Evolutionary conservation across 2,113 vertebrate genomes (phyloP).

Genomic region (Carettochelys insculpta): DNA sequence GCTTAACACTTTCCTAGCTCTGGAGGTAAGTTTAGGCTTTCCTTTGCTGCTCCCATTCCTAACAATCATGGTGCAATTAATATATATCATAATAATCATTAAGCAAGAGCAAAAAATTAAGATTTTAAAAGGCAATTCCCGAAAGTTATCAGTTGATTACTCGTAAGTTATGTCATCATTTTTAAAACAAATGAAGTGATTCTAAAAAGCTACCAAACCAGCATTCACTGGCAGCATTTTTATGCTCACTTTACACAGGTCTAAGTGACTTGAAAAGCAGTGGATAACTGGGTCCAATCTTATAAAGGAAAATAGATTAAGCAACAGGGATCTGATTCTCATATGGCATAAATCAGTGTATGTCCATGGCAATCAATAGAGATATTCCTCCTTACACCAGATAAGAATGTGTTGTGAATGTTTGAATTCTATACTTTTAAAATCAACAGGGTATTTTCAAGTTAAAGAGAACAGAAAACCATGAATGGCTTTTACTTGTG

Average conservation of each 20-base stretch:
- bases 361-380: not conserved
- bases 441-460: slow-evolving; percentile 22
- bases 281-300: not conserved
- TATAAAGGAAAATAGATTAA: not conserved
- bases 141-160: not conserved
- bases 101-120: not conserved
- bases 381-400: not conserved
- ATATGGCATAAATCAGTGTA: too few species aligned
- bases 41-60: too few species aligned
- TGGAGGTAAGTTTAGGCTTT: too few species aligned
- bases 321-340: not conserved
- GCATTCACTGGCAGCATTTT: not conserved
- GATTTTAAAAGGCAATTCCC: not conserved
- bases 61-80: not conserved
- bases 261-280: not conserved
- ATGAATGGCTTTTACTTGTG: not conserved
- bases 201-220: not conserved
- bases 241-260: not conserved
- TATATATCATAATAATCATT: not conserved
- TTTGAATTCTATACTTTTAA: slow-evolving; percentile 13
- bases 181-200: not conserved
- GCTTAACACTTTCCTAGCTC: too few species aligned
- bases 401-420: not conserved
- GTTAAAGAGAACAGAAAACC: not conserved
- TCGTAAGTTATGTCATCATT: not conserved